Evolutionary conservation across 2,797 vertebrate species (phyloP).

Genomic region (Cottoperca gobio): DNA sequence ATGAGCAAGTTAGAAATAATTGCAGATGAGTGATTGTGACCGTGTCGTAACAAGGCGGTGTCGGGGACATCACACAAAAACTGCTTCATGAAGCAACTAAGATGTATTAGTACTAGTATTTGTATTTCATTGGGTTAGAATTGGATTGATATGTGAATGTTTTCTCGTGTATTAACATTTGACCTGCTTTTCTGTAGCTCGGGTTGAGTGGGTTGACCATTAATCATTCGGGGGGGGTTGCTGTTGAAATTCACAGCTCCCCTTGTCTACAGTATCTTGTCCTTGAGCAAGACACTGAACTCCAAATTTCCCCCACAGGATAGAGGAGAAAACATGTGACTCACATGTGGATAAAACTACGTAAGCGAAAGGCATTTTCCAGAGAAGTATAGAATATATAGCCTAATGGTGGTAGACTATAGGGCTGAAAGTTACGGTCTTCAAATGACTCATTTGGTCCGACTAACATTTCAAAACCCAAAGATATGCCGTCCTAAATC

Average conservation of each 20-base stretch:
- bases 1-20: constrained; percentile 1
- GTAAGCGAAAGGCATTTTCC: neutral
- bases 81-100: neutral
- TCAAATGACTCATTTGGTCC: neutral
- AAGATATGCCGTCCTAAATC: neutral
- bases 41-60: neutral
- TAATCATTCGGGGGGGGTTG: neutral
- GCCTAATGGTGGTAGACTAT: neutral
- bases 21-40: neutral
- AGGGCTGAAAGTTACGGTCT: neutral
- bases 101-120: no score
- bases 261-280: neutral
- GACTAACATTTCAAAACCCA: neutral
- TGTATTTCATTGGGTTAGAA: neutral
- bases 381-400: neutral
- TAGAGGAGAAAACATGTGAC: neutral
- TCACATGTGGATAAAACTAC: neutral
- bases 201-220: neutral
- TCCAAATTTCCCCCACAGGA: neutral
- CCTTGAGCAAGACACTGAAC: constrained; percentile 1
- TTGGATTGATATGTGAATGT: neutral
- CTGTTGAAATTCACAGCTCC: neutral
- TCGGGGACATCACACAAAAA: neutral
- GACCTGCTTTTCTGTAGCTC: neutral
- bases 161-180: neutral